Evolutionary conservation across 2,113 vertebrate species (phyloP).

Genomic region (Oreocharis arfaki): DNA sequence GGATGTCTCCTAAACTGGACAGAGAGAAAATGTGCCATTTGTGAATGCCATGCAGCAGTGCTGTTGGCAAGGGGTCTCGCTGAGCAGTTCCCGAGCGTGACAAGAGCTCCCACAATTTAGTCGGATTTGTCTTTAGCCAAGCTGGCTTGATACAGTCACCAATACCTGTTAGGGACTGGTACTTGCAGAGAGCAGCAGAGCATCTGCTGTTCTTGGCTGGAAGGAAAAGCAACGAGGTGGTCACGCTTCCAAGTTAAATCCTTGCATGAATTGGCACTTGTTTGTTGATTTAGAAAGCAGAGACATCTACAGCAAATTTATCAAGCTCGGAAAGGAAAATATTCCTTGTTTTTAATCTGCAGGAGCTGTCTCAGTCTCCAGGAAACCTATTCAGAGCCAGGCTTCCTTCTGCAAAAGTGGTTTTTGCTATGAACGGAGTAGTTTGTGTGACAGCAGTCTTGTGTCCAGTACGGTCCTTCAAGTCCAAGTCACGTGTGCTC

Average conservation of each 20-base stretch:
- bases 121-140: background rate
- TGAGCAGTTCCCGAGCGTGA: background rate
- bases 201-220: conserved; percentile 18
- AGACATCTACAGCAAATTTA: background rate
- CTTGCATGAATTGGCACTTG: background rate
- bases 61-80: background rate
- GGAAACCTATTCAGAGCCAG: background rate
- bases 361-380: background rate
- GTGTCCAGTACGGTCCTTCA: background rate
- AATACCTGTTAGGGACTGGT: background rate
- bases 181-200: background rate
- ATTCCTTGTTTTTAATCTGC: background rate
- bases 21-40: background rate
- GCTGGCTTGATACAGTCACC: background rate
- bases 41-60: background rate
- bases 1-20: background rate
- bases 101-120: background rate
- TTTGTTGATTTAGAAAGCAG: background rate
- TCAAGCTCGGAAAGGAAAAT: background rate
- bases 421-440: fast-evolving
- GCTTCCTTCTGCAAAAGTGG: background rate
- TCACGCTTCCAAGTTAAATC: background rate
- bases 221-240: background rate
- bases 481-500: background rate
- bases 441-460: background rate